Evolutionary conservation across 2,888 invertebrate species (phyloP).

Genomic region (Phymatocera aterrima): DNA sequence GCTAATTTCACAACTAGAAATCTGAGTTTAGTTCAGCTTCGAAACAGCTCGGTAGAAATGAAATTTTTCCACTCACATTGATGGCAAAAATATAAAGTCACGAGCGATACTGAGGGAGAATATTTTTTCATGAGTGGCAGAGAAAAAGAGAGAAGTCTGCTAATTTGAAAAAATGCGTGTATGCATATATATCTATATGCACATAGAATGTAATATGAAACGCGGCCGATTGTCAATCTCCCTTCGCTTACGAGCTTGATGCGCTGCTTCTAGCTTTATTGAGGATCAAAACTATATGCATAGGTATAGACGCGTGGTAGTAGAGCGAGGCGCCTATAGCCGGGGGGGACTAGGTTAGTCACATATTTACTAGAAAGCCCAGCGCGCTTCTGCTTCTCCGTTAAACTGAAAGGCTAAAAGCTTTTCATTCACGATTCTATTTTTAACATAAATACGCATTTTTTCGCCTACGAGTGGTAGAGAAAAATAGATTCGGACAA

Average conservation of each 20-base stretch:
- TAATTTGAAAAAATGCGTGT: neutral
- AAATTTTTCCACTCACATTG: too few relatives aligned
- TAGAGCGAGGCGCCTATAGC: conserved; percentile 17
- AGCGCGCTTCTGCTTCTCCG: neutral
- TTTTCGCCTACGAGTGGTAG: neutral
- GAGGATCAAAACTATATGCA: conserved; percentile 37
- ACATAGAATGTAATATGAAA: neutral
- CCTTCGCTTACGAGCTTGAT: neutral
- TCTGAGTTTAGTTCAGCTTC: too few relatives aligned
- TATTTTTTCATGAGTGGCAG: too few relatives aligned
- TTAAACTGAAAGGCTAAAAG: conserved; percentile 39
- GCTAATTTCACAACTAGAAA: too few relatives aligned
- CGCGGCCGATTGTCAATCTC: conserved; percentile 17
- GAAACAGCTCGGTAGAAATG: too few relatives aligned
- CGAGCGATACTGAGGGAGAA: too few relatives aligned
- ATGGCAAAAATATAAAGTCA: too few relatives aligned
- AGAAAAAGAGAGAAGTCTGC: too few relatives aligned
- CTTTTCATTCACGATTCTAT: conserved; percentile 41
- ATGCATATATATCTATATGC: too few relatives aligned
- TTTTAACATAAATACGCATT: conserved; percentile 33
- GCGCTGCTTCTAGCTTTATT: conserved; percentile 12
- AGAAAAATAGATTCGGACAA: neutral
- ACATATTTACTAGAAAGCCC: conserved; percentile 29
- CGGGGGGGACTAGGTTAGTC: conserved; percentile 31
- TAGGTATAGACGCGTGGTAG: too few relatives aligned